A percentile compares a stretch with the other conserved stretches of the same genome.
phyloP scores from a whole-genome alignment of 2,113 vertebrate species.

The Bubo blakistoni region DNA sequence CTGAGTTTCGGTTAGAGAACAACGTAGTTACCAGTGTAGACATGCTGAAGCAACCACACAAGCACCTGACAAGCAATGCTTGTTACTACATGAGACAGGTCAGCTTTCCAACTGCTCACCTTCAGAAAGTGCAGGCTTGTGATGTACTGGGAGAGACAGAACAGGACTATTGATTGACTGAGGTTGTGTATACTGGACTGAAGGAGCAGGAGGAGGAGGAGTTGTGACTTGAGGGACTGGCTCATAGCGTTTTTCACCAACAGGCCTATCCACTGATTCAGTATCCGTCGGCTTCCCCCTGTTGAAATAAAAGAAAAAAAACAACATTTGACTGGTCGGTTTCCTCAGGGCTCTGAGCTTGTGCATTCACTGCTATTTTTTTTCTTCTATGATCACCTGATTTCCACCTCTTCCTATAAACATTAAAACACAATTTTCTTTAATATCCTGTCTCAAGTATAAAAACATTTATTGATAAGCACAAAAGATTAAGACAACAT shows the following conservation, averaged over 20 bases:
- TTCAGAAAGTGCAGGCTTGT: constrained; percentile 83
- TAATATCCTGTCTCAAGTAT: constrained; percentile 22
- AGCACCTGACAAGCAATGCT: not conserved
- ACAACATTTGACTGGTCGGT: not conserved
- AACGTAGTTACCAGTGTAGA: accelerated
- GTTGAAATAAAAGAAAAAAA: not conserved
- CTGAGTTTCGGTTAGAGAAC: not conserved
- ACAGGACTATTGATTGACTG: constrained; percentile 63
- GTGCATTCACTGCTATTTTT: not conserved
- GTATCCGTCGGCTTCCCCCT: constrained; percentile 77
- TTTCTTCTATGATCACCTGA: not conserved
- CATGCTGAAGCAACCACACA: not conserved
- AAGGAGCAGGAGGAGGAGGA: constrained; percentile 72
- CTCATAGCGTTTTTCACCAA: constrained; percentile 89
- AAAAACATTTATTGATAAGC: constrained; percentile 50
- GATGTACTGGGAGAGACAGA: constrained; percentile 78
- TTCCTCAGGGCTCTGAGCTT: not conserved
- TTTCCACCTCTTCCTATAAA: constrained; percentile 31
- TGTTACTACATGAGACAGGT: not conserved
- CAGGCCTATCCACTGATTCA: constrained; percentile 84
- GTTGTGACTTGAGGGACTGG: constrained; percentile 78
- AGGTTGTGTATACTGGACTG: constrained; percentile 82
- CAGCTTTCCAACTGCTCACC: constrained; percentile 71
- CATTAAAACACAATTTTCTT: not conserved
- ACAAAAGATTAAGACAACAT: constrained; percentile 64